A percentile compares a stretch with the other conserved stretches of the same genome.
phyloP scores from a whole-genome alignment of 2,797 vertebrate species.

The Coluber constrictor region DNA sequence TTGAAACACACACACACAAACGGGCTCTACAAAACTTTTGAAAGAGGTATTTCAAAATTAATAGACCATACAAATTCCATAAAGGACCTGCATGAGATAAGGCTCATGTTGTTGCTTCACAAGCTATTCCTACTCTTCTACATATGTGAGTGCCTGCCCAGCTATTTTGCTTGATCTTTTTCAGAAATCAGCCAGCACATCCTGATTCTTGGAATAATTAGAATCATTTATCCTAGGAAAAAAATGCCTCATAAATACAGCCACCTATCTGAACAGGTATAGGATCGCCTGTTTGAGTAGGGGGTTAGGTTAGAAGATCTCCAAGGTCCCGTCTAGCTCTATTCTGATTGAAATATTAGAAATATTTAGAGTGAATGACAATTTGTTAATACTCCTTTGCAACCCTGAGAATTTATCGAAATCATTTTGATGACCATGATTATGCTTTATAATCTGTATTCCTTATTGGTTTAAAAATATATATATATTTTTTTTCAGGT shows the following conservation, averaged over 20 bases:
- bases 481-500: background rate
- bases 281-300: background rate
- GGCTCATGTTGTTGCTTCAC: background rate
- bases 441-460: background rate
- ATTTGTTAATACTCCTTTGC: background rate
- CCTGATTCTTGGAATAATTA: background rate
- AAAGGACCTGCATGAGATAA: background rate
- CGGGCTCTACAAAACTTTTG: background rate
- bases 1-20: background rate
- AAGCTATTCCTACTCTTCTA: background rate
- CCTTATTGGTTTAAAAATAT: background rate
- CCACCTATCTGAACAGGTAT: background rate
- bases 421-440: background rate
- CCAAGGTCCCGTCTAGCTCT: background rate
- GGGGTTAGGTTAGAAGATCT: background rate
- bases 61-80: background rate
- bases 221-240: background rate
- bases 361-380: background rate
- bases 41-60: background rate
- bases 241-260: background rate
- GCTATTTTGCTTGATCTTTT: background rate
- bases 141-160: background rate
- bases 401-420: background rate
- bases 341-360: background rate
- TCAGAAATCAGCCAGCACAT: background rate